Evolutionary conservation across 1,140 invertebrate species (phyloP).

Genomic region (Trichomalopsis sarcophagae): DNA sequence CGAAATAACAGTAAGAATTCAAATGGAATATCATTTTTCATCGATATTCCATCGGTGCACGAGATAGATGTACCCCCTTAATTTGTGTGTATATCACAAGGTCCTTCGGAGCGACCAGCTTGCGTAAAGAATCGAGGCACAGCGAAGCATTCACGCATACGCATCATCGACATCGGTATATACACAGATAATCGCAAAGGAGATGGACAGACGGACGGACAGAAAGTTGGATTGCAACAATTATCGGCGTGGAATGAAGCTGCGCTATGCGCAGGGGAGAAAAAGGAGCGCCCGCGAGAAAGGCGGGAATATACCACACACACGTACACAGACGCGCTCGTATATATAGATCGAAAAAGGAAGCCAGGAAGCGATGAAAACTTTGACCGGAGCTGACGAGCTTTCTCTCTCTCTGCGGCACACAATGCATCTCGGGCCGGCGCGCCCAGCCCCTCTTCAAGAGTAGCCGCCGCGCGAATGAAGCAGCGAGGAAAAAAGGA

Average conservation of each 20-base stretch:
- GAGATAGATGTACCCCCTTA: no score
- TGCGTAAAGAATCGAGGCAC: neutral
- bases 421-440: slow-evolving; percentile 66
- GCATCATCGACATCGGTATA: neutral
- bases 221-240: slow-evolving; percentile 66
- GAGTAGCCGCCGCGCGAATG: slow-evolving; percentile 13
- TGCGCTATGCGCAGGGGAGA: slow-evolving; percentile 9
- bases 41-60: no score
- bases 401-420: slow-evolving; percentile 51
- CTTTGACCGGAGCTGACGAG: slow-evolving; percentile 65
- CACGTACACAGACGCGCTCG: slow-evolving; percentile 41
- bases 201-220: slow-evolving; percentile 48
- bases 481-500: slow-evolving; percentile 22
- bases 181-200: neutral
- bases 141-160: neutral
- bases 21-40: no score
- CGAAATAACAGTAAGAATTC: no score
- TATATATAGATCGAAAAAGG: slow-evolving; percentile 54
- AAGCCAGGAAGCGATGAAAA: slow-evolving; percentile 67
- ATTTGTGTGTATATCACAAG: no score
- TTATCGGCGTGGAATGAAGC: slow-evolving; percentile 62
- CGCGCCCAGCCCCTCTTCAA: slow-evolving; percentile 55
- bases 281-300: neutral
- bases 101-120: no score
- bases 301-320: slow-evolving; percentile 14